Evolutionary conservation across 2,888 invertebrate species (phyloP).

Genomic region (Punctoribates punctum): DNA sequence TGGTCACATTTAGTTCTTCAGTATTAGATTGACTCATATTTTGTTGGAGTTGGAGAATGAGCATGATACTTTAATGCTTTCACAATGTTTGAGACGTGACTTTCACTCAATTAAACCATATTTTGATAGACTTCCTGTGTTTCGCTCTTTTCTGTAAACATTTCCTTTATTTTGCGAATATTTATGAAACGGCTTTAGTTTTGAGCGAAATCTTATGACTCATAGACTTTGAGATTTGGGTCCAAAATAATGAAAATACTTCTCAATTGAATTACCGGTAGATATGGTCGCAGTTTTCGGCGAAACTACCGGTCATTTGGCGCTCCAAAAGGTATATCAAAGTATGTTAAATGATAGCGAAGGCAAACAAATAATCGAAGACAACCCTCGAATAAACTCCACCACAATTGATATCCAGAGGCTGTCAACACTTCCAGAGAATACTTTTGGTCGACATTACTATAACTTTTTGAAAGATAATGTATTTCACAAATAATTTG

Average conservation of each 20-base stretch:
- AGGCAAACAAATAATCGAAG: conserved; percentile 68
- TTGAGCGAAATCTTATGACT: too few relatives aligned
- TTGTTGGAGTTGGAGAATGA: too few relatives aligned
- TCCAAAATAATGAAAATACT: background rate
- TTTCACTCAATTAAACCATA: too few relatives aligned
- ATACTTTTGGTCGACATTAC: conserved; percentile 81
- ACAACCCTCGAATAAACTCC: conserved; percentile 82
- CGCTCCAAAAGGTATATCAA: conserved; percentile 67
- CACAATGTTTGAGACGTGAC: too few relatives aligned
- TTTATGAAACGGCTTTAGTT: too few relatives aligned
- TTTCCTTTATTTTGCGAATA: too few relatives aligned
- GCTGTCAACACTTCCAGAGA: conserved; percentile 68
- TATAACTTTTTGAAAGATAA: conserved; percentile 75
- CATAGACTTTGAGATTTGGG: background rate
- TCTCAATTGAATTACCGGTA: conserved; percentile 47
- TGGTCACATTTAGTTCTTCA: too few relatives aligned
- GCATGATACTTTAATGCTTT: too few relatives aligned
- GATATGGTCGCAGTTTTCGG: conserved; percentile 95
- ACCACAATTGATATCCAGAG: conserved; percentile 69
- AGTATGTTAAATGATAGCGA: conserved; percentile 73
- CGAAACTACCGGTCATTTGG: conserved; percentile 74
- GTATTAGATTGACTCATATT: too few relatives aligned
- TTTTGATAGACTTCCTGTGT: too few relatives aligned
- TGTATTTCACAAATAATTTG: conserved; percentile 56
- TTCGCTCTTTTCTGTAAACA: too few relatives aligned